These are phyloP conservation scores for Ormyrus rosae DNA, from an alignment of 2,888 invertebrate genomes.

Conservation along the genomic window DNA sequence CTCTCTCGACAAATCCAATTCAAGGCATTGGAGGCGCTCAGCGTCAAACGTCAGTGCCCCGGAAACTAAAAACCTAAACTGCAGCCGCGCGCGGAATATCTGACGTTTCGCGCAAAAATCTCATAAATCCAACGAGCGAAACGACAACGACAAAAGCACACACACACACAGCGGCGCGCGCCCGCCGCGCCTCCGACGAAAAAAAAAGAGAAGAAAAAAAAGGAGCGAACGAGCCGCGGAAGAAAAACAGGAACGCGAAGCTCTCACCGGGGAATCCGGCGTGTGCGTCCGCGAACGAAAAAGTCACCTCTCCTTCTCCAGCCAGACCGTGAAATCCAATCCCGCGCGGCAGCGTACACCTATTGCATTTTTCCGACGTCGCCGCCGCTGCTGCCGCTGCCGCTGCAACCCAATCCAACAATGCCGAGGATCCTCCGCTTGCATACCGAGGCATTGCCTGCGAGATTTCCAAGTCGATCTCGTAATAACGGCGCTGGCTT, in stretches of 20 bases:
- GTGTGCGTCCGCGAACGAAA: constrained; percentile 20
- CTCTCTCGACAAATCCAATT: not conserved
- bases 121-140: constrained; percentile 38
- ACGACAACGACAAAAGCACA: not conserved
- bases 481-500: not conserved
- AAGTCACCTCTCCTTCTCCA: not conserved
- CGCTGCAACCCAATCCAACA: constrained; percentile 40
- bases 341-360: constrained; percentile 28
- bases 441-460: constrained; percentile 33
- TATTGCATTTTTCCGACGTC: constrained; percentile 52
- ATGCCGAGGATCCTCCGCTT: constrained; percentile 40
- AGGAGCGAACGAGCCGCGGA: no score
- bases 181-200: not conserved
- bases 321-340: constrained; percentile 48
- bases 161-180: no score
- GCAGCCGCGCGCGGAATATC: constrained; percentile 3
- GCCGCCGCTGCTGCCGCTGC: no score
- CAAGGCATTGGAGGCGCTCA: not conserved
- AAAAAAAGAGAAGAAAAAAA: constrained; percentile 2
- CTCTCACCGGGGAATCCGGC: constrained; percentile 8
- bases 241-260: not conserved
- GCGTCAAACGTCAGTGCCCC: not conserved
- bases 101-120: constrained; percentile 28
- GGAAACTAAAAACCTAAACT: not conserved
- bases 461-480: no score